Conservation (phyloP, 2,888 invertebrate genomes). For the Graphium colonna region DNA sequence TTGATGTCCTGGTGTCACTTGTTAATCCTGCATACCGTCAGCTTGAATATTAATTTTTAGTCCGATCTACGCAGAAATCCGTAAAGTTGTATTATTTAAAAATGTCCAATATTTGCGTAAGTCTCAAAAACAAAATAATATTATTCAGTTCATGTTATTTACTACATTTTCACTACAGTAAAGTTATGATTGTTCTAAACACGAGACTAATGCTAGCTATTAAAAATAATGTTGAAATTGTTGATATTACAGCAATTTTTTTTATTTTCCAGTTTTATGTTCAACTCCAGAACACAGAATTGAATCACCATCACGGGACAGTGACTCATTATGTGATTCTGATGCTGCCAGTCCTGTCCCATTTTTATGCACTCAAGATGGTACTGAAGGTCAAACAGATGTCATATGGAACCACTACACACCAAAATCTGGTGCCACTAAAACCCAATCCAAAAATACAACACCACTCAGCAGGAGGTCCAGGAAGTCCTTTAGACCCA, state of each 20-base stretch:
- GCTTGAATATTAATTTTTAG: too few relatives aligned
- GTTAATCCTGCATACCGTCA: too few relatives aligned
- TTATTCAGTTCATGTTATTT: too few relatives aligned
- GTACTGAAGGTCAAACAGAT: slow-evolving; percentile 69
- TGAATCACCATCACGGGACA: slow-evolving; percentile 67
- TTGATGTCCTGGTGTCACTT: too few relatives aligned
- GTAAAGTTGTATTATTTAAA: too few relatives aligned
- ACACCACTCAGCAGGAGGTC: slow-evolving; percentile 62
- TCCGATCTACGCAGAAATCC: too few relatives aligned
- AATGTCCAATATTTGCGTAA: too few relatives aligned
- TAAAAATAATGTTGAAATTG: too few relatives aligned
- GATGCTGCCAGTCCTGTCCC: slow-evolving; percentile 71
- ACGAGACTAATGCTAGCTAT: too few relatives aligned
- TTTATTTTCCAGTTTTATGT: slow-evolving; percentile 56
- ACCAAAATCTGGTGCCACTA: slow-evolving; percentile 59
- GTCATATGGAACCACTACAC: slow-evolving; percentile 76
- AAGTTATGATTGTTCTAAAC: too few relatives aligned
- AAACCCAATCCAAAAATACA: slow-evolving; percentile 50
- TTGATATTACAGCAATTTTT: too few relatives aligned
- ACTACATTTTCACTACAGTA: not conserved
- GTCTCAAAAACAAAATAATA: too few relatives aligned
- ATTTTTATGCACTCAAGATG: slow-evolving; percentile 74
- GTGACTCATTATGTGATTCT: slow-evolving; percentile 65
- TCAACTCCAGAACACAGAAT: slow-evolving; percentile 63
- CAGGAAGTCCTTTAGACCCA: slow-evolving; percentile 48